Base-by-base conservation (phyloP, 1,140 invertebrate species). In the Lepidurus couesii region DNA sequence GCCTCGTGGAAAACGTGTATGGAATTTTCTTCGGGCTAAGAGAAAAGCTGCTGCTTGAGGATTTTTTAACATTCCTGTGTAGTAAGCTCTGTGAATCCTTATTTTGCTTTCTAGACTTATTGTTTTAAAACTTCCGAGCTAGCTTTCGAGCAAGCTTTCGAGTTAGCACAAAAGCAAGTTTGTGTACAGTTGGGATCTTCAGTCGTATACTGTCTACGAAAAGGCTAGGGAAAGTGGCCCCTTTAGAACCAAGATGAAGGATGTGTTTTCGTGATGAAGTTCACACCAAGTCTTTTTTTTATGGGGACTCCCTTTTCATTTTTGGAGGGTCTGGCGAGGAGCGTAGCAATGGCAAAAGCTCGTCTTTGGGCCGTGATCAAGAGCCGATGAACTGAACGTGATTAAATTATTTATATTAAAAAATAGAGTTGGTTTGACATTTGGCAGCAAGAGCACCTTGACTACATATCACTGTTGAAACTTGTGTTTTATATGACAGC, bases 241-340 rank as follows among this genome's bases (percentile, higher is more conserved):
- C 53, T 21, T 21, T 65, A n/a, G 16, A 65, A 65, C 13, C 7
- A 21, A 65, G 53, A 34, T 65, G 53, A 21, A 65, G 53, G 21
- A 21, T 21, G 53, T 65, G n/a, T 65, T 65, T 65, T 65, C 53
- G 21, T 65, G 53, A 65, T 65, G n/a, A 65, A 65, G 53, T 65
- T 65, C 53, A 16, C 53, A 65, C 53, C 21, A 0, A 9, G 9
- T 21, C 53, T 65, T 10, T 65, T 65, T 65, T n/a, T 65, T 34
- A 34, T 34, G 34, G 53, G 8, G 53, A 65, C 53, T 65, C 53
- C 53, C 53, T 65, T 65, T 65, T 16, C 6, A n/a, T 65, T 65
- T 65, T 65, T 11, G 21, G 13, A 21, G 53, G 9, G 16, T 16
- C 6, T 13, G 6, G 8, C 16, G 13, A 21, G 53, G 53, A 21